Evolutionary conservation across 2,888 invertebrate genomes (phyloP).

Genomic region (Andrena bucephala): DNA sequence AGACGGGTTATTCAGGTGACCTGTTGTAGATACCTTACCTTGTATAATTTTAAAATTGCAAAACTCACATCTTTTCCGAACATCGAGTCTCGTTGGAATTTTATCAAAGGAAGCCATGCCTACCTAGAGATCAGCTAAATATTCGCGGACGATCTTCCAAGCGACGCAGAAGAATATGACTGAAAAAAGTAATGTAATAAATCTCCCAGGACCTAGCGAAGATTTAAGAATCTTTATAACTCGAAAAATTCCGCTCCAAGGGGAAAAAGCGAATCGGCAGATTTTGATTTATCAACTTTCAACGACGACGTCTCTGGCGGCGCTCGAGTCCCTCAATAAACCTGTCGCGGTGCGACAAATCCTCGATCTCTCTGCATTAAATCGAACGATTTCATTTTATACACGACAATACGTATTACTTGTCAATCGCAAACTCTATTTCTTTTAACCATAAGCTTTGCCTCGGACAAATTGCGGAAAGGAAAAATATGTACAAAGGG

Average conservation of each 20-base stretch:
- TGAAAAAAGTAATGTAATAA: slow-evolving; percentile 38
- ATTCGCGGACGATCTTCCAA: not conserved
- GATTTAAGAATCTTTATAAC: slow-evolving; percentile 32
- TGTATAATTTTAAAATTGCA: too few species aligned
- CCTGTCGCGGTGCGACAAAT: slow-evolving; percentile 3
- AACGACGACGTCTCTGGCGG: not conserved
- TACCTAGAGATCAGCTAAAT: not conserved
- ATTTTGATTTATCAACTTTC: slow-evolving; percentile 47
- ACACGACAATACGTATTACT: slow-evolving; percentile 7
- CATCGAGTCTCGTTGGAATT: not conserved
- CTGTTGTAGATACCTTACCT: too few species aligned
- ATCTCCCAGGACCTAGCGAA: slow-evolving; percentile 26
- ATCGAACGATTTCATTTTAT: slow-evolving; percentile 12
- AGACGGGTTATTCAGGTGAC: too few species aligned
- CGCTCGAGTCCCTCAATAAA: slow-evolving; percentile 16
- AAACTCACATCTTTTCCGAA: not conserved
- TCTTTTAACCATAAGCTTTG: not conserved
- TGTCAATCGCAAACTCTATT: not conserved
- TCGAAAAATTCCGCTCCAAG: not conserved
- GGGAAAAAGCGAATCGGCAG: slow-evolving; percentile 29
- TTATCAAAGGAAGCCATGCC: not conserved
- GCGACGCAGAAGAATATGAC: not conserved
- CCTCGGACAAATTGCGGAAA: slow-evolving; percentile 3
- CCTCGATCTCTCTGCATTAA: not conserved
- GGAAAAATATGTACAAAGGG: not conserved